Percentiles rank a stretch among this genome's conserved stretches.
phyloP scores from a whole-genome alignment of 2,113 vertebrate genomes.

The Leptobrachium leishanense region DNA sequence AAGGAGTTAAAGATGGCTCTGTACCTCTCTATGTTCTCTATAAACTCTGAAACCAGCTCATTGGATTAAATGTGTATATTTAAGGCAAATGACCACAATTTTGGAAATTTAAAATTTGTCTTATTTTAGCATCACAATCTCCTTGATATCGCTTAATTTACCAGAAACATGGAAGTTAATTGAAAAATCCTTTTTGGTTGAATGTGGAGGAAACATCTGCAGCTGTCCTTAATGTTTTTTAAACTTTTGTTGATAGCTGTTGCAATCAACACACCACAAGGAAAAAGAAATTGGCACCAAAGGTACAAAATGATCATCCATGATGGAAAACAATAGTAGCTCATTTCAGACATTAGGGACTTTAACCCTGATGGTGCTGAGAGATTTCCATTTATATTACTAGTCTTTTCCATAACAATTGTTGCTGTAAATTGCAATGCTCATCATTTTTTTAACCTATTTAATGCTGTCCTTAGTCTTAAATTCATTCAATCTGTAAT shows the following conservation, averaged over 20 bases:
- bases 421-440: no score
- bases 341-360: neutral
- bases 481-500: no score
- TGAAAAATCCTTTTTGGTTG: neutral
- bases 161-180: neutral
- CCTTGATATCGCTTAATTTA: neutral
- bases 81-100: no score
- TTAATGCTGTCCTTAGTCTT: no score
- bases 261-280: constrained; percentile 6
- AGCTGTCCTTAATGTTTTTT: constrained; percentile 17
- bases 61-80: no score
- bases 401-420: no score
- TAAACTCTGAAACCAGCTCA: no score
- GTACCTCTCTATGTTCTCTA: no score
- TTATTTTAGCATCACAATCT: neutral
- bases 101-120: neutral
- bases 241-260: constrained; percentile 22
- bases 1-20: no score
- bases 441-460: no score
- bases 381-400: neutral
- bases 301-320: neutral
- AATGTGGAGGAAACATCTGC: constrained; percentile 34
- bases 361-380: neutral
- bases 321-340: constrained; percentile 2
- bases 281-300: neutral